Base-by-base conservation (phyloP, 2,888 invertebrate genomes). In the Agrotis puta region DNA sequence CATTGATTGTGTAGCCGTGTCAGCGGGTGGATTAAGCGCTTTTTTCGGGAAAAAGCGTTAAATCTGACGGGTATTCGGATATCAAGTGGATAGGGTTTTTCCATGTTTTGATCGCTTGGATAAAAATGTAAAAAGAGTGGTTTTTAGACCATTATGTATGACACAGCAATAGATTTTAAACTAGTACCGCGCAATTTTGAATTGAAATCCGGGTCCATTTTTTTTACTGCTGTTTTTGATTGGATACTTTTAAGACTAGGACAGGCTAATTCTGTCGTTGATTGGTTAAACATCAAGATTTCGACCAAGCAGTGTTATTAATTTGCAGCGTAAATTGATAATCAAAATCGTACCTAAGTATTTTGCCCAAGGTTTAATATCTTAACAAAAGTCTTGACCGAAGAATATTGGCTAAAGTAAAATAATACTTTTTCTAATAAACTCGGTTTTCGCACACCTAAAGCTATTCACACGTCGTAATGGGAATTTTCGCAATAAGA, bases 1-100 rank as follows among this genome's bases (percentile, higher is more conserved):
- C 73, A 79, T 75, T 63, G 74, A 75, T 75, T 79, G 74, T 79
- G 64, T 72, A 48, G 74, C 74, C 24, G 73, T 72, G 74, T 75
- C 74, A 79, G 79, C 79, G 63, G 58, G 47, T 48, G 47, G 63
- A 72, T 75, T 57, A 58, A 75, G 64, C 58, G 51, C 33, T 53
- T 75, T 78, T 78, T 58, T 24, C 33, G 18, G 27, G 13, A 20
- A 61, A 75, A 48, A 62, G 16, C 20, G 63, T 16, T 1, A 77
- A 78, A 70, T 72, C 58, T 72, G 79, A 78, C 72, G 47, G 33
- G 57, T 51, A 9, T 18, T 33, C 76, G 18, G 18, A 20, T 61
- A 47, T 70, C 61, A 22, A 53, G 24, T 61, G 50, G 39, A 70
- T 33, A 24, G 53, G n/a, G 11, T 45, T 70, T 61, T 73, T 47